Conservation (phyloP, 2,113 vertebrate genomes). For the Zosterops pallidus region DNA sequence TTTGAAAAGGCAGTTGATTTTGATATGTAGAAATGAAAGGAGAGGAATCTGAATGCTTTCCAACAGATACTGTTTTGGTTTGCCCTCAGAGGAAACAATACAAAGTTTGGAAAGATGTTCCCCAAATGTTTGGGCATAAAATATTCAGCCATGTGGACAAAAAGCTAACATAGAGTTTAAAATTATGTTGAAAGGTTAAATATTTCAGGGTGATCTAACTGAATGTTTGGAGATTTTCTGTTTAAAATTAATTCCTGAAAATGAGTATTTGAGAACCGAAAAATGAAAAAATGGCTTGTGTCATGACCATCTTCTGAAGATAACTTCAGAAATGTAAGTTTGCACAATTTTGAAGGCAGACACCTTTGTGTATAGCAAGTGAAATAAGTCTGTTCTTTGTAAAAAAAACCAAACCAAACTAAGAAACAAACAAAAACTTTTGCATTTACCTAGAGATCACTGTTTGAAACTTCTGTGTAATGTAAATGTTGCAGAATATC, state of each 20-base stretch:
- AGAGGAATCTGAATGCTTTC: not conserved
- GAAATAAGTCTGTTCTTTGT: conserved; percentile 22
- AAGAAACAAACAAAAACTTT: not conserved
- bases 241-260: conserved; percentile 16
- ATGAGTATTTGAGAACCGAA: not conserved
- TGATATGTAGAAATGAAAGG: not conserved
- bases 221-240: not conserved
- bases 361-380: not conserved
- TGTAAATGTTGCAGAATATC: conserved; percentile 7
- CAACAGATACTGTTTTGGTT: not conserved
- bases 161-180: not conserved
- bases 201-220: not conserved
- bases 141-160: not conserved
- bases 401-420: not conserved
- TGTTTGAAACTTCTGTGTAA: conserved; percentile 37
- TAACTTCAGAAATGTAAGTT: not conserved
- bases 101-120: not conserved
- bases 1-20: not conserved
- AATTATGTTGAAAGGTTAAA: not conserved
- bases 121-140: not conserved
- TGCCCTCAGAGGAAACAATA: not conserved
- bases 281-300: not conserved
- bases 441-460: conserved; percentile 31
- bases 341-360: not conserved
- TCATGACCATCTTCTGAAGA: not conserved